phyloP scores from a whole-genome alignment of 2,888 invertebrate species.

The Argyra leucocephala region DNA sequence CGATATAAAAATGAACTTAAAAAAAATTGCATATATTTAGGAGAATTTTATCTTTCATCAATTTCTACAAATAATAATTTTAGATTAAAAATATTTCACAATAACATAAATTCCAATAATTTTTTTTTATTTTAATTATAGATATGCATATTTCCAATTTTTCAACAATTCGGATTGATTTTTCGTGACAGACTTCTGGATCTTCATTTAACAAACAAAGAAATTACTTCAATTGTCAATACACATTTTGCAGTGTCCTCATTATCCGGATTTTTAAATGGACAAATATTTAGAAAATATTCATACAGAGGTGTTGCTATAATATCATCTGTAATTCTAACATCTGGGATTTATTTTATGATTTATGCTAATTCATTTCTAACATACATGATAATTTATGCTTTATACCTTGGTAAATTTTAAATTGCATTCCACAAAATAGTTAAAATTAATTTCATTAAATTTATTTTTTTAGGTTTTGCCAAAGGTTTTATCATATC shows the following conservation, averaged over 20 bases:
- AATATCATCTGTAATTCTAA: slow-evolving; percentile 51
- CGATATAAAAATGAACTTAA: no score
- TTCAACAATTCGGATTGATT: slow-evolving; percentile 63
- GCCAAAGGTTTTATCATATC: slow-evolving; percentile 59
- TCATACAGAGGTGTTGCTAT: slow-evolving; percentile 59
- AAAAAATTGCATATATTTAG: no score
- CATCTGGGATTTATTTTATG: slow-evolving; percentile 51
- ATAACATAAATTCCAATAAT: neutral
- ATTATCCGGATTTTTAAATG: slow-evolving; percentile 52
- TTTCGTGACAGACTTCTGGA: slow-evolving; percentile 54
- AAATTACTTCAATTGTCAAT: slow-evolving; percentile 63
- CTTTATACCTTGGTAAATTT: neutral
- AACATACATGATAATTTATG: slow-evolving; percentile 23
- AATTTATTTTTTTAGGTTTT: slow-evolving; percentile 25
- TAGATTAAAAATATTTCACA: neutral
- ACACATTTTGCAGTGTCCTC: slow-evolving; percentile 60
- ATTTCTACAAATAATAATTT: no score
- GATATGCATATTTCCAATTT: slow-evolving; percentile 56
- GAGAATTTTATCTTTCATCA: neutral
- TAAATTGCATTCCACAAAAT: neutral
- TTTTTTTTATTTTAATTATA: slow-evolving; percentile 38
- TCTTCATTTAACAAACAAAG: slow-evolving; percentile 53
- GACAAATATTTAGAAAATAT: slow-evolving; percentile 58
- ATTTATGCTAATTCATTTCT: slow-evolving; percentile 55
- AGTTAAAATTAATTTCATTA: neutral